Evolutionary conservation across 2,797 vertebrate species (phyloP), one percentile per base, ranked within the genome.

Genomic region (Apogon hyalosoma): DNA sequence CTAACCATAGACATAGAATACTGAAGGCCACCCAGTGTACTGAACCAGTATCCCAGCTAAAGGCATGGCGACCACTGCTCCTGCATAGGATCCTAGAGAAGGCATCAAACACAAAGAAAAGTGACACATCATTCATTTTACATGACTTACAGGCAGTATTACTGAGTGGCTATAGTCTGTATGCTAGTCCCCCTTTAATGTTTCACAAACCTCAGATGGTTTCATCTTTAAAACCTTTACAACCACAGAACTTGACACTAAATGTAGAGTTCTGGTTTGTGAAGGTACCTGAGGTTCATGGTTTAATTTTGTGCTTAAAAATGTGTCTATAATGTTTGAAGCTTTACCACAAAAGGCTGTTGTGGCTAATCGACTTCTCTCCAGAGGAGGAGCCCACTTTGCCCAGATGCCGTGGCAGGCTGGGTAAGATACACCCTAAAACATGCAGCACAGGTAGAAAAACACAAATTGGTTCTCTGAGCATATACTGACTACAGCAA

Each of bases 1-100:
- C 90, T 93, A 86, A 97, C 96, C 96, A 0, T 97, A 97, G 28
- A 97, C 96, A 0, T 98, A 98, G 91, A 98, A 98, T n/a, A 98
- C 95, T 0, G 96, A 98, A 18, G 95, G 93, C 96, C 96, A 98
- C 19, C 96, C 96, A 0, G 93, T 85, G 75, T 97, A 97, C 85
- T 98, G 96, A 54, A 98, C 96, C n/a, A 98, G 90, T 54, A 97
- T 89, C 2, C 96, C 96, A 1, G 96, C 96, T 52, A 98, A 90
- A 0, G 96, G 96, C 96, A 98, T 98, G 19, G 96, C 96, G 11
- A 98, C 95, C 75, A 97, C 96, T 1, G 96, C 96, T 11, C 96
- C 96, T 0, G 96, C 96, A 1, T 98, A 98, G 36, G 96, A 97
- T 58, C 96, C 96, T 97, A 28, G 75, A 71, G 55, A n/a, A 56